phyloP scores from a whole-genome alignment of 92 coral and sea anemone species.

The Galaxea fascicularis region DNA sequence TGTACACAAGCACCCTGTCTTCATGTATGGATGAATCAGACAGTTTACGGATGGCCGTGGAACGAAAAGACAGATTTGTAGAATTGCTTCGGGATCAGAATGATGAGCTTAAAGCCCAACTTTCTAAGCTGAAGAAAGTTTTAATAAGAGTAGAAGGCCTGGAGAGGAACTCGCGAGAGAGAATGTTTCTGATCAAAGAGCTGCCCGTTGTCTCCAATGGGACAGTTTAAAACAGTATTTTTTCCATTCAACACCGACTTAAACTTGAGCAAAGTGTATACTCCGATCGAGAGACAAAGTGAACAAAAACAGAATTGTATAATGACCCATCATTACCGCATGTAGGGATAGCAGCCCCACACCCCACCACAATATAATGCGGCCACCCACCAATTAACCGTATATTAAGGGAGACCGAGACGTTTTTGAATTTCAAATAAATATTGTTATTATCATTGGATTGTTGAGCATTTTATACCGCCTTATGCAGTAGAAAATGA shows the following conservation, averaged over 20 bases:
- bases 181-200: constrained; percentile 7
- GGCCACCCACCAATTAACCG: too few species aligned
- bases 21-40: constrained; percentile 5
- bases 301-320: too few species aligned
- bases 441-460: too few species aligned
- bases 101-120: constrained; percentile 26
- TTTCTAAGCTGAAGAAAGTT: neutral
- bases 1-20: constrained; percentile 5
- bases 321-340: too few species aligned
- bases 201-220: neutral
- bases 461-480: too few species aligned
- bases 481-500: too few species aligned
- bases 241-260: too few species aligned
- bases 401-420: too few species aligned
- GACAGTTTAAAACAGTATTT: neutral
- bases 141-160: neutral
- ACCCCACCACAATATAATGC: too few species aligned
- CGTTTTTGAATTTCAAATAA: too few species aligned
- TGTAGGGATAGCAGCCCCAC: too few species aligned
- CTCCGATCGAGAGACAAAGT: neutral
- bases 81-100: constrained; percentile 47
- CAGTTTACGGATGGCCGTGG: constrained; percentile 32
- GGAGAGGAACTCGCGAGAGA: neutral
- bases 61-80: constrained; percentile 50
- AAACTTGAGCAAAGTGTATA: too few species aligned